Base-by-base conservation (phyloP, 2,797 vertebrate genomes). In the Argya squamiceps region DNA sequence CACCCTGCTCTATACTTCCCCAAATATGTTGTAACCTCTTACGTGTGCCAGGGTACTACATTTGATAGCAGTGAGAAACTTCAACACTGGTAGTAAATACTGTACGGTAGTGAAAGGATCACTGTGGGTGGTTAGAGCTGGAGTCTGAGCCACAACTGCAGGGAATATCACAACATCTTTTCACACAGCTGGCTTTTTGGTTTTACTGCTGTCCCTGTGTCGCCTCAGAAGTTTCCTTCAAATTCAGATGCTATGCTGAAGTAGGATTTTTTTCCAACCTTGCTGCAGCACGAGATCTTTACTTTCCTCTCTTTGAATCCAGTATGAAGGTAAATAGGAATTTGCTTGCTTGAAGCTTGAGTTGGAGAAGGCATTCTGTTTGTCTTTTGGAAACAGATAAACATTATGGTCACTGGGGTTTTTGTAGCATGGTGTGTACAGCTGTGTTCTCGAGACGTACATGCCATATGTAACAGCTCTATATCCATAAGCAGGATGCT, bases 401-500 rank as follows among this genome's bases (percentile, higher is more conserved):
- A 30, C 3, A 1, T 44, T 67, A 5, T 0, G 15, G 23, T 67
- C 30, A 10, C 10, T 12, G 15, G 26, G 34, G 39, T 39, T 83
- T 77, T 70, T 17, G 26, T 67, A 69, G 53, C 26, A 6, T 5
- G n/a, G 30, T 11, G 4, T 1, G 0, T 26, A 15, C 36, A 50
- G 43, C n/a, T 1, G 8, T 43, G 50, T 37, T 32, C 49, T 75
- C 1, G 1, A 59, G 24, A 32, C 0, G 0, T 10, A 10, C 6
- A 0, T 50, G 52, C 46, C 14, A 3, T 9, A 4, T 6, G 46
- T 53, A 53, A 20, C 39, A 71, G 34, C n/a, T 49, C 23, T 0
- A 1, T 29, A 37, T 44, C 49, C 32, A 4, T 17, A 10, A 68
- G 27, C 6, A 71, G 58, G 44, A 55, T 63, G 22, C 18, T 39